Evolutionary conservation across 2,888 invertebrate genomes (phyloP).

Genomic region (Taenaris catops): DNA sequence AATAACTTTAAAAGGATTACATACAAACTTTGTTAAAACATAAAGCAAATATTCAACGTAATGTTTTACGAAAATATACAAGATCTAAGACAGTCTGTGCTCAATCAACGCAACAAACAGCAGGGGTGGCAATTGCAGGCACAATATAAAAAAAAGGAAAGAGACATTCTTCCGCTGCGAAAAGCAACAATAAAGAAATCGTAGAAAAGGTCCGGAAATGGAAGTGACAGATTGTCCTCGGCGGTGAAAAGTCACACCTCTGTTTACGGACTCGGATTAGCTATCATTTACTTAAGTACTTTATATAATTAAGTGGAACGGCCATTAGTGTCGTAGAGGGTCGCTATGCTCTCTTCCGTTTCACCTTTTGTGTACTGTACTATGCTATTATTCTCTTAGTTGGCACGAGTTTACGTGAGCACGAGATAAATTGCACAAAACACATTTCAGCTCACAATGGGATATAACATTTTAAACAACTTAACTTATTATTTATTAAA

Average conservation of each 20-base stretch:
- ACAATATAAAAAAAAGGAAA: slow-evolving; percentile 49
- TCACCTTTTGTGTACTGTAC: slow-evolving; percentile 5
- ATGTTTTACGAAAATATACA: too few relatives aligned
- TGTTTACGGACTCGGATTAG: slow-evolving; percentile 73
- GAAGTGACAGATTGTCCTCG: slow-evolving; percentile 76
- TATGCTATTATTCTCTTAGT: slow-evolving; percentile 14
- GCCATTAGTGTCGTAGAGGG: slow-evolving; percentile 62
- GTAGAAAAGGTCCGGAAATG: slow-evolving; percentile 66
- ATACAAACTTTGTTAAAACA: too few relatives aligned
- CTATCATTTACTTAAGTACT: slow-evolving; percentile 78
- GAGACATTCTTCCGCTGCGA: slow-evolving; percentile 66
- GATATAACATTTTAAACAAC: too few relatives aligned
- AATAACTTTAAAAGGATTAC: too few relatives aligned
- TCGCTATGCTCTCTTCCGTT: slow-evolving; percentile 28
- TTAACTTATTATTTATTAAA: too few relatives aligned
- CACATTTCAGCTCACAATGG: too few relatives aligned
- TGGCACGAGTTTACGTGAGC: neutral
- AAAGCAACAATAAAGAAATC: slow-evolving; percentile 72
- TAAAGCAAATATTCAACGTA: too few relatives aligned
- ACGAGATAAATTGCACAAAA: too few relatives aligned
- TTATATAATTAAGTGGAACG: slow-evolving; percentile 73
- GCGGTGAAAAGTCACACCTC: slow-evolving; percentile 77
- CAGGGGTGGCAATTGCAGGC: slow-evolving; percentile 75
- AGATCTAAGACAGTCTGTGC: slow-evolving; percentile 55
- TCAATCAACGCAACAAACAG: slow-evolving; percentile 75